Percentiles rank a stretch among this genome's conserved stretches.
phyloP scores from a whole-genome alignment of 2,888 invertebrate genomes.

The Eupithecia pulchellata region DNA sequence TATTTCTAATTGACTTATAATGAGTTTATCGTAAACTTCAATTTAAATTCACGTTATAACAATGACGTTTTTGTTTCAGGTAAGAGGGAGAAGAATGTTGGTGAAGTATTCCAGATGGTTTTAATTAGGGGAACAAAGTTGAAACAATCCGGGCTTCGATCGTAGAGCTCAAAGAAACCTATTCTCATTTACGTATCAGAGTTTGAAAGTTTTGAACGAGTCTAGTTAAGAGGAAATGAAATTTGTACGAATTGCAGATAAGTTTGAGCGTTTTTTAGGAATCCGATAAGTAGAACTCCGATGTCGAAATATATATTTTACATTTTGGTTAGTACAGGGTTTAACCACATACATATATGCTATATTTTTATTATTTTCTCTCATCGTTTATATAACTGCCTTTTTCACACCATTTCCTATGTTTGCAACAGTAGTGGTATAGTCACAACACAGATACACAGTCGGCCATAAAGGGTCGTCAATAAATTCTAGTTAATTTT shows the following conservation, averaged over 20 bases:
- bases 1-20: constrained; percentile 22
- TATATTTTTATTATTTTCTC: too few species aligned
- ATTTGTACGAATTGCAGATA: constrained; percentile 1
- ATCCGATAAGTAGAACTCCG: neutral
- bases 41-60: constrained; percentile 39
- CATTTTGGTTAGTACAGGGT: too few species aligned
- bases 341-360: too few species aligned
- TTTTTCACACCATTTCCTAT: neutral
- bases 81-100: constrained; percentile 60
- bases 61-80: constrained; percentile 68
- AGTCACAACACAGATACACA: neutral
- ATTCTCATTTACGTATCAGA: constrained; percentile 25
- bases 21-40: constrained; percentile 28
- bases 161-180: constrained; percentile 32
- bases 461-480: neutral
- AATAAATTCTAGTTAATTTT: neutral
- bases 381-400: too few species aligned
- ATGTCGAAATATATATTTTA: too few species aligned
- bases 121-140: constrained; percentile 66
- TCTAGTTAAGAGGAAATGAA: constrained; percentile 7
- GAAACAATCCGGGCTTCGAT: constrained; percentile 60
- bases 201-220: constrained; percentile 18
- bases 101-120: constrained; percentile 59
- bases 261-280: neutral
- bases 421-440: neutral